Conservation (phyloP, 53 echinoderm and acorn worm species). For the Henricia sp. region DNA sequence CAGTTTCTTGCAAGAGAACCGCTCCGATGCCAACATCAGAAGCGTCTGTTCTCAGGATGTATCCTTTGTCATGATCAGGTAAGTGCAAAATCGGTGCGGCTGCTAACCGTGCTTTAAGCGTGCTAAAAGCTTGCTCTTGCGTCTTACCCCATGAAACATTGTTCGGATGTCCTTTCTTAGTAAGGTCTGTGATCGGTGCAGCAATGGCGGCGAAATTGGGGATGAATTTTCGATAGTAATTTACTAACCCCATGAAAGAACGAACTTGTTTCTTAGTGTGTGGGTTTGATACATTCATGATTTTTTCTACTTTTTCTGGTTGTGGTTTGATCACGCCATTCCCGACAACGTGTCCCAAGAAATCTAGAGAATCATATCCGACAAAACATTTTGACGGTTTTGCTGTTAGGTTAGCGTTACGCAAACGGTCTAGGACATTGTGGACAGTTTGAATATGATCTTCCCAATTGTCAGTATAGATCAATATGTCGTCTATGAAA, state of each 20-base stretch:
- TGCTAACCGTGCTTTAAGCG: not conserved
- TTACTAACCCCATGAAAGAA: slow-evolving; percentile 49
- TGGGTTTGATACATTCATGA: slow-evolving; percentile 35
- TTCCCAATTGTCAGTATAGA: slow-evolving; percentile 18
- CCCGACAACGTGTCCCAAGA: slow-evolving; percentile 40
- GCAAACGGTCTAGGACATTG: slow-evolving; percentile 14
- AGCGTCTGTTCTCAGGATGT: not conserved
- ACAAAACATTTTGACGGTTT: slow-evolving; percentile 51
- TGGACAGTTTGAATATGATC: slow-evolving; percentile 9
- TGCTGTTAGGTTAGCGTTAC: slow-evolving; percentile 28
- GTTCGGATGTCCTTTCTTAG: slow-evolving; percentile 41
- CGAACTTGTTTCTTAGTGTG: slow-evolving; percentile 49
- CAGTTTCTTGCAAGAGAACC: not conserved
- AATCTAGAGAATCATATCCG: slow-evolving; percentile 3
- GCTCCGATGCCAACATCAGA: not conserved
- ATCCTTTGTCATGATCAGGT: not conserved
- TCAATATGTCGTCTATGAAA: slow-evolving; percentile 38
- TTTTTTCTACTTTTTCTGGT: slow-evolving; percentile 17
- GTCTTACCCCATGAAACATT: slow-evolving; percentile 31
- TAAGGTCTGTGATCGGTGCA: slow-evolving; percentile 40
- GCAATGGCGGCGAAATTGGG: slow-evolving; percentile 55
- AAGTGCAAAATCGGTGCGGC: not conserved
- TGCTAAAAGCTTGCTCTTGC: slow-evolving; percentile 32
- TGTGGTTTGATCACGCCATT: not conserved
- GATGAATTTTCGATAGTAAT: slow-evolving; percentile 54